Conservation (phyloP, 2,888 invertebrate species). For the Cancer borealis region DNA sequence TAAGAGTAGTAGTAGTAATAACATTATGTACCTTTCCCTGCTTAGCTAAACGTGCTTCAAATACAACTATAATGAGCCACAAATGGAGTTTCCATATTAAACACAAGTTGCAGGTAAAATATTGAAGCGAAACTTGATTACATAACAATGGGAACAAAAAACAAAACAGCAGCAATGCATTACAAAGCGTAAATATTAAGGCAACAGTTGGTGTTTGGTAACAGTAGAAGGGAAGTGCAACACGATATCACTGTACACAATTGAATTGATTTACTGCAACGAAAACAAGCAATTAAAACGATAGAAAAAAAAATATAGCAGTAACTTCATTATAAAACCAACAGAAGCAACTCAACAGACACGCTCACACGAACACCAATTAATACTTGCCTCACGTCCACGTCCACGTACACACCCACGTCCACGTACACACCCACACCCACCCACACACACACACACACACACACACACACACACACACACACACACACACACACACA, state of each 20-base stretch:
- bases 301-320: background rate
- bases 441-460: constrained; percentile 16
- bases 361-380: background rate
- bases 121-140: background rate
- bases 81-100: background rate
- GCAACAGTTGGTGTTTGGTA: background rate
- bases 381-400: background rate
- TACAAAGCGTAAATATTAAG: background rate
- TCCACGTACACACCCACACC: background rate
- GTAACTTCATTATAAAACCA: background rate
- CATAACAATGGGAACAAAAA: background rate
- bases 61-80: background rate
- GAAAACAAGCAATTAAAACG: background rate
- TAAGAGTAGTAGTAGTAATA: background rate
- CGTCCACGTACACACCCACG: background rate
- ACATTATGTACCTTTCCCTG: background rate
- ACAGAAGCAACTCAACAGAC: background rate
- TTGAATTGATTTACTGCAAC: background rate
- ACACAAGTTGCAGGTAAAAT: background rate
- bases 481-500: constrained; percentile 28
- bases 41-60: background rate
- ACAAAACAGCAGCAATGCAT: background rate
- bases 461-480: background rate
- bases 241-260: background rate
- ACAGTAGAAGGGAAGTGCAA: background rate